Evolutionary conservation across 2,113 vertebrate genomes (phyloP).

Genomic region (Periophthalmus modestus): DNA sequence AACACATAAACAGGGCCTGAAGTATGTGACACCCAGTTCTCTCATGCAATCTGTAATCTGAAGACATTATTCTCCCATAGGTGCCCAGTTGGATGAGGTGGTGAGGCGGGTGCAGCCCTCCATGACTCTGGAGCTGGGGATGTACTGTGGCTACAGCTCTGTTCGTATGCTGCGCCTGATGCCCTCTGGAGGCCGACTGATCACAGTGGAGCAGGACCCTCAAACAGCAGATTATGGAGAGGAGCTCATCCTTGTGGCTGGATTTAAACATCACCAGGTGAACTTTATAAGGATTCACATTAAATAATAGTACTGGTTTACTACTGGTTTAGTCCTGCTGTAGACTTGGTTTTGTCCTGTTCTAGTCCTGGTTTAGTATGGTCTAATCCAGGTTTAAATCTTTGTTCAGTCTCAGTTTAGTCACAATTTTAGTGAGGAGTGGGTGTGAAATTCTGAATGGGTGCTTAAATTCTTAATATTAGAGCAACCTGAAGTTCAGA

Average conservation of each 20-base stretch:
- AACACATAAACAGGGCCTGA: conserved; percentile 18
- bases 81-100: conserved; percentile 58
- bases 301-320: not conserved
- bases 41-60: too few species aligned
- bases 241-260: conserved; percentile 73
- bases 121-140: conserved; percentile 69
- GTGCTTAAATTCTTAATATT: too few species aligned
- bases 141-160: conserved; percentile 70
- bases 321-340: not conserved
- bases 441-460: too few species aligned
- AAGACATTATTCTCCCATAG: conserved; percentile 25
- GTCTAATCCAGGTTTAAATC: conserved; percentile 38
- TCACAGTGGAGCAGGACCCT: conserved; percentile 72
- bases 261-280: conserved; percentile 68
- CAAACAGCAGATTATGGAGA: conserved; percentile 63
- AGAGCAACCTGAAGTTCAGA: too few species aligned
- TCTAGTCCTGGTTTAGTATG: too few species aligned
- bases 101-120: conserved; percentile 42
- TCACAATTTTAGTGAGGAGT: too few species aligned
- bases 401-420: too few species aligned
- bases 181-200: conserved; percentile 58
- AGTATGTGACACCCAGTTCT: too few species aligned
- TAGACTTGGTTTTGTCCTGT: conserved; percentile 17
- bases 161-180: conserved; percentile 67
- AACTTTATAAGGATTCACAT: not conserved